Conservation (phyloP, 1,140 invertebrate genomes). For the Bombus sylvicola region DNA sequence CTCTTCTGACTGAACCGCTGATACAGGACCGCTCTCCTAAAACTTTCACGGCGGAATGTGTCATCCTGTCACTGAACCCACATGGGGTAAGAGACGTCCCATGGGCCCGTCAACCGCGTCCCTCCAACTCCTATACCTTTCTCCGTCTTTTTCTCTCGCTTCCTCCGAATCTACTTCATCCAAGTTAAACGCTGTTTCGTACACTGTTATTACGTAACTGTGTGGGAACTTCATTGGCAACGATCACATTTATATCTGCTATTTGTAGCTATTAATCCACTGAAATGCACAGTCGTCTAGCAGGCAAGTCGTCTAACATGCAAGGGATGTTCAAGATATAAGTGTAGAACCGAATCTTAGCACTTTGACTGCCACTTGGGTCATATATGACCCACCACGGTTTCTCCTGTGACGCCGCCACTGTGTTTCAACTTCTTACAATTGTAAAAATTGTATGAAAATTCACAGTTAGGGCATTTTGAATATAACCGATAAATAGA, state of each 20-base stretch:
- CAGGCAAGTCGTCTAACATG: too few species aligned
- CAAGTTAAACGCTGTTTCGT: not conserved
- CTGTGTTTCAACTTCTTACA: too few species aligned
- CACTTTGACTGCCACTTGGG: too few species aligned
- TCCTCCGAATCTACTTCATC: constrained; percentile 10
- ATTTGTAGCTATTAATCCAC: not conserved
- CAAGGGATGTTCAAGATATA: too few species aligned
- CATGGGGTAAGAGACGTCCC: constrained; percentile 70
- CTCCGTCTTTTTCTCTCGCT: not conserved
- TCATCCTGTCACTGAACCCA: constrained; percentile 81
- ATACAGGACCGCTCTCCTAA: constrained; percentile 75
- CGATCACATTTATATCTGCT: not conserved
- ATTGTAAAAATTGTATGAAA: too few species aligned
- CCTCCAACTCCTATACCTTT: constrained; percentile 59
- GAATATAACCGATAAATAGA: too few species aligned
- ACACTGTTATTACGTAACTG: not conserved
- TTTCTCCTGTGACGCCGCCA: too few species aligned
- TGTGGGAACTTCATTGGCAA: not conserved
- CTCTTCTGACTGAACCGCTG: constrained; percentile 74
- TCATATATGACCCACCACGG: too few species aligned
- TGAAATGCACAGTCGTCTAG: not conserved
- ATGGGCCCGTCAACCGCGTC: constrained; percentile 71
- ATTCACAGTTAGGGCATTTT: too few species aligned
- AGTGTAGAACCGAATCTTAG: too few species aligned
- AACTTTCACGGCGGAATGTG: constrained; percentile 81